Conservation (phyloP, 2,888 invertebrate genomes). For the Trachelus iudaicus region DNA sequence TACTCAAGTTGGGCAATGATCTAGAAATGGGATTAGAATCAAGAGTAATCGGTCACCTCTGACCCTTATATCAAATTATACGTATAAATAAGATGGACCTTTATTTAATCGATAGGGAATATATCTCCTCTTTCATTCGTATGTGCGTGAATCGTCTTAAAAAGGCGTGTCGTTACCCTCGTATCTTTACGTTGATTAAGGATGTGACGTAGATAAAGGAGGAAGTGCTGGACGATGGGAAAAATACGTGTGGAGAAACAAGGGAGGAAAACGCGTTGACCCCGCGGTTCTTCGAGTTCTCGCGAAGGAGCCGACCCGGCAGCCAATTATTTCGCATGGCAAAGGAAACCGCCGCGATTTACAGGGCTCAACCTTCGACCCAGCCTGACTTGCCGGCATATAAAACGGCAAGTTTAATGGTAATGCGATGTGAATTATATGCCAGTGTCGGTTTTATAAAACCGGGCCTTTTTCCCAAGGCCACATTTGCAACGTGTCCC, state of each 20-base stretch:
- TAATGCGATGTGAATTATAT: slow-evolving; percentile 6
- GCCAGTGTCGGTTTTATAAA: neutral
- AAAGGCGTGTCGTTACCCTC: neutral
- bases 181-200: neutral
- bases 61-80: neutral
- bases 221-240: neutral
- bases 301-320: neutral
- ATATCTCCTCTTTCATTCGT: neutral
- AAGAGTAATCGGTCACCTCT: neutral
- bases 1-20: neutral
- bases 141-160: neutral
- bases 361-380: slow-evolving; percentile 14
- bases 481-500: neutral
- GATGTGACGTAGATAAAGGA: neutral
- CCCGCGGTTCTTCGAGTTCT: neutral
- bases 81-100: neutral
- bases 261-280: neutral
- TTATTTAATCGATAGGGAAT: neutral
- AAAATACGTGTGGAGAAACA: neutral
- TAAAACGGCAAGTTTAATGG: slow-evolving; percentile 27
- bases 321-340: neutral
- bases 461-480: neutral
- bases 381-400: slow-evolving; percentile 14
- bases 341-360: neutral
- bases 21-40: neutral